Evolutionary conservation across 92 coral and sea anemone species (phyloP), one percentile per base, ranked within the genome.

Genomic region (Porites rus): DNA sequence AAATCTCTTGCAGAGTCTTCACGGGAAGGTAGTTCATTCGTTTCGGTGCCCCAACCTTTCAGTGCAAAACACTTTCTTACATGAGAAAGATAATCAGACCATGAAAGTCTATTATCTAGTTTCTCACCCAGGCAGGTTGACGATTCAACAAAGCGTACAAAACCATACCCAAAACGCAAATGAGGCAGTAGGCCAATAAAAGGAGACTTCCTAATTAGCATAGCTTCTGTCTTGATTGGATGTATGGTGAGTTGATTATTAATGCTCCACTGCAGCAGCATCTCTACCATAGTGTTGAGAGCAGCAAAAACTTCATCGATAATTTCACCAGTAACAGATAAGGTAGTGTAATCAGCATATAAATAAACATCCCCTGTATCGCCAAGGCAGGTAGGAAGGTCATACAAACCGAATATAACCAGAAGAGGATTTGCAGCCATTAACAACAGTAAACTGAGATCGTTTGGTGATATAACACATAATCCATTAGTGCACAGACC

Each of bases 401-500:
- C 78, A 71, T 82, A 67, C 86, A 69, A 69, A 51, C 13, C 53
- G n/a, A 52, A 82, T 20, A 52, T 54, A 74, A 28, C 65, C 68
- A 17, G 69, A 17, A 65, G 59, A 72, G 54, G 86, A 82, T 31
- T 64, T 82, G 65, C 68, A 31, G 77, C 77, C 77, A 51, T 70
- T 69, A 12, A 69, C 69, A 3, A 16, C 78, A 14, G 86, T 82
- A 69, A 11, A 82, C 50, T 82, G 86, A 52, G 75, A 70, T 82
- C 69, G 65, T 53, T 82, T 63, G 12, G 67, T 72, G 38, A 82
- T 16, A 21, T 82, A 82, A 21, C 58, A 58, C 78, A 82, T 82
- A 69, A 81, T 58, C 86, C 86, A 69, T 77, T 81, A 65, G 22
- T 81, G 85, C 18, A 81, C 18, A n/a, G 76, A 72, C 2, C 86